Conservation (phyloP, 2,113 vertebrate genomes). For the Pitta sordida region DNA sequence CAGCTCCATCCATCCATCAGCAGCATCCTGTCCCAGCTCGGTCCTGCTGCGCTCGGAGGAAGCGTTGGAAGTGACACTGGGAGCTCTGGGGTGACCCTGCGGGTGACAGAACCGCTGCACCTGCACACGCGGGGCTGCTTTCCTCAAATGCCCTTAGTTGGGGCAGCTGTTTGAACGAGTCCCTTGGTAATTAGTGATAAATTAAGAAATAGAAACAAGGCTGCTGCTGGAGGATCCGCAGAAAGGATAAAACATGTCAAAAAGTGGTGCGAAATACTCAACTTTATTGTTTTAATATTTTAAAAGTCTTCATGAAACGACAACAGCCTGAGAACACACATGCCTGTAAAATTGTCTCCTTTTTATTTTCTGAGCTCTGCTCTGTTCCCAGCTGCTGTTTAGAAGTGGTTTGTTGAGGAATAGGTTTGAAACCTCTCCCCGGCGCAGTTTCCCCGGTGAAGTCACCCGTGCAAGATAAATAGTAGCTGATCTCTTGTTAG, state of each 20-base stretch:
- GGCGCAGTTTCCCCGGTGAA: not conserved
- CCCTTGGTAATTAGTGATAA: fast-evolving
- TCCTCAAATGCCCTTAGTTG: not conserved
- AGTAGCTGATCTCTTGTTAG: slow-evolving; percentile 1
- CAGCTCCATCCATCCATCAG: not conserved
- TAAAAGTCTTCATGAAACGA: not conserved
- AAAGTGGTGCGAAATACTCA: too few relatives aligned
- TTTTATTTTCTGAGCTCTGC: not conserved
- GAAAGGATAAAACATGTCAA: not conserved
- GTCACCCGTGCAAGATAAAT: slow-evolving; percentile 1
- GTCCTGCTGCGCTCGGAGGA: not conserved
- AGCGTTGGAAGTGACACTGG: not conserved
- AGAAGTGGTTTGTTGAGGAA: not conserved
- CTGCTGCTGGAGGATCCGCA: not conserved
- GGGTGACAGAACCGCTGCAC: not conserved
- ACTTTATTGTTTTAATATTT: not conserved
- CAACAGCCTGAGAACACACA: fast-evolving
- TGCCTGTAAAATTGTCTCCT: fast-evolving
- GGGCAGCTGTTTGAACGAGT: not conserved
- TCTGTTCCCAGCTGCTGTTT: not conserved
- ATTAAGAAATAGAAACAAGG: not conserved
- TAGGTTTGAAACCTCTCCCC: not conserved
- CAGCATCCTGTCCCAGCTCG: not conserved
- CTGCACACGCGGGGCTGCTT: fast-evolving
- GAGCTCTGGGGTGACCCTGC: not conserved